phyloP scores from a whole-genome alignment of 1,140 invertebrate genomes.

The Araneus ventricosus region DNA sequence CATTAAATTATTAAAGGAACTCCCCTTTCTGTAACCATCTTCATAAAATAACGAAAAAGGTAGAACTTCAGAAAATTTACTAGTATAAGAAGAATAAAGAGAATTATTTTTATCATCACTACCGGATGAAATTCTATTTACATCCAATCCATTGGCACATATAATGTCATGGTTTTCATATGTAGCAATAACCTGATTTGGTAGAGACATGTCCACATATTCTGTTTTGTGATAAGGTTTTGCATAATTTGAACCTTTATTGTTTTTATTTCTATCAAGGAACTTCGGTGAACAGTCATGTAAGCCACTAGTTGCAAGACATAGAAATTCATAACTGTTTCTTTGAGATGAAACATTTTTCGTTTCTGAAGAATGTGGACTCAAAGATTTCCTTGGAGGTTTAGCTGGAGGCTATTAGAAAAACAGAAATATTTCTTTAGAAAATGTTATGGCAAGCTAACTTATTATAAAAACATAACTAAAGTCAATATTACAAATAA shows the following conservation, averaged over 20 bases:
- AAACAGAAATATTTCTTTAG: conserved; percentile 63
- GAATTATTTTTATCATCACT: background rate
- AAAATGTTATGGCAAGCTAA: no score
- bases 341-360: conserved; percentile 57
- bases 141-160: conserved; percentile 63
- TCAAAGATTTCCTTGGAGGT: conserved; percentile 82
- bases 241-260: conserved; percentile 20
- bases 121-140: conserved; percentile 3
- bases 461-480: background rate
- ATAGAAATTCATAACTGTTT: conserved; percentile 67
- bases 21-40: conserved; percentile 54
- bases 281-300: conserved; percentile 55
- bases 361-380: conserved; percentile 66
- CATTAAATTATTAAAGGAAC: conserved; percentile 74
- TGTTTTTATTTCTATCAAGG: conserved; percentile 58
- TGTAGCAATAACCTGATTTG: conserved; percentile 56
- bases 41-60: conserved; percentile 62
- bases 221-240: conserved; percentile 52
- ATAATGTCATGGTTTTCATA: conserved; percentile 74
- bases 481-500: background rate
- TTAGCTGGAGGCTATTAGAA: conserved; percentile 83
- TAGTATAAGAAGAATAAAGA: conserved; percentile 14
- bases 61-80: conserved; percentile 66
- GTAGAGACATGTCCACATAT: conserved; percentile 69
- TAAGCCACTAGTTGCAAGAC: conserved; percentile 61